Conservation (phyloP, 2,888 invertebrate species). For the Nebria salina region DNA sequence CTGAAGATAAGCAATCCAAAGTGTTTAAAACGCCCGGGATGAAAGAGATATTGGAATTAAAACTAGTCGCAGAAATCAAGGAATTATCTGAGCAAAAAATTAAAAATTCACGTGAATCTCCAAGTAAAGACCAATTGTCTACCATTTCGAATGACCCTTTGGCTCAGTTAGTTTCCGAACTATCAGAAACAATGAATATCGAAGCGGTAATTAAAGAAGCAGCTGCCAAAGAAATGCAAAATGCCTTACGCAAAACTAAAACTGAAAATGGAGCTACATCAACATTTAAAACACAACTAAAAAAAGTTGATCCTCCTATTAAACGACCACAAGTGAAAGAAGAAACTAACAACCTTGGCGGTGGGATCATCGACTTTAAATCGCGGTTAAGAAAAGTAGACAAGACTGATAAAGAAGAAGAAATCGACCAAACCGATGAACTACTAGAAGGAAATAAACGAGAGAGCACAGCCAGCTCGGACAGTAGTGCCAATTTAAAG, state of each 20-base stretch:
- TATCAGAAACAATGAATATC: constrained; percentile 84
- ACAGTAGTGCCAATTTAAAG: constrained; percentile 60
- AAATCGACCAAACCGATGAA: constrained; percentile 53
- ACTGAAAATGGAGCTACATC: constrained; percentile 59
- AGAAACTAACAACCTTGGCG: constrained; percentile 66
- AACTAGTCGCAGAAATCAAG: constrained; percentile 85
- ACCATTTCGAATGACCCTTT: constrained; percentile 76
- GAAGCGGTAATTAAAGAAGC: constrained; percentile 61
- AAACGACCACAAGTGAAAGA: constrained; percentile 67
- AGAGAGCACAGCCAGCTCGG: constrained; percentile 63
- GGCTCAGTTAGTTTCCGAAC: constrained; percentile 81
- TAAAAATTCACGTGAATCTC: constrained; percentile 67
- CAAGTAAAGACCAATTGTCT: constrained; percentile 58
- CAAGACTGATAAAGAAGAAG: constrained; percentile 55
- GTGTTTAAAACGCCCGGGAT: constrained; percentile 68
- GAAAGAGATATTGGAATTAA: constrained; percentile 85
- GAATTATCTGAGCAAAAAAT: constrained; percentile 77
- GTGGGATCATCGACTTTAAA: constrained; percentile 83
- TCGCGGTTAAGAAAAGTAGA: constrained; percentile 85
- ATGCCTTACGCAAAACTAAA: constrained; percentile 53
- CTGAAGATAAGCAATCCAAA: constrained; percentile 58
- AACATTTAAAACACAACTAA: constrained; percentile 74
- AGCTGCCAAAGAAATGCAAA: constrained; percentile 51
- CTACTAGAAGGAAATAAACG: constrained; percentile 60
- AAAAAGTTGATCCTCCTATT: constrained; percentile 74